Evolutionary conservation across 2,888 invertebrate genomes (phyloP).

Genomic region (Sinhomidia bicolor): DNA sequence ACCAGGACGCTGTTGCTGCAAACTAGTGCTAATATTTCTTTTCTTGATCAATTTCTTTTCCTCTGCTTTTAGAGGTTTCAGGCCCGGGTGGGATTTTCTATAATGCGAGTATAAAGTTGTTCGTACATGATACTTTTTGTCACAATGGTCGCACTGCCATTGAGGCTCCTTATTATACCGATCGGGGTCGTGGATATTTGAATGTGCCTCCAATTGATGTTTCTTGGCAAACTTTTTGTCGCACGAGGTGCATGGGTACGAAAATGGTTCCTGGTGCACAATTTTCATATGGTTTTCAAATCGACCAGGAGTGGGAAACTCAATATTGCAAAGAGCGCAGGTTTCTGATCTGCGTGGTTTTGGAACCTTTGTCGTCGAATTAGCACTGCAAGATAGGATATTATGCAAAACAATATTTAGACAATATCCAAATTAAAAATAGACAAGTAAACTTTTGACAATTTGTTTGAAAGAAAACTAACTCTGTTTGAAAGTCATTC

Average conservation of each 20-base stretch:
- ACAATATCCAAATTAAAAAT: no score
- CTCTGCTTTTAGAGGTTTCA: neutral
- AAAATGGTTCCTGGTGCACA: neutral
- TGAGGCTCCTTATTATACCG: neutral
- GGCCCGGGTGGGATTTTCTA: neutral
- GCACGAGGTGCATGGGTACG: neutral
- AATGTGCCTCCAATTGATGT: neutral
- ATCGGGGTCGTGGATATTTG: slow-evolving; percentile 11
- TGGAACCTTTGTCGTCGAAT: neutral
- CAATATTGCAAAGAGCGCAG: neutral
- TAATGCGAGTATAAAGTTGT: neutral
- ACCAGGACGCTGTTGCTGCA: no score
- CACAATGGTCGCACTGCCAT: neutral
- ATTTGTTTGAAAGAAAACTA: no score
- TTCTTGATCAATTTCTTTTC: neutral
- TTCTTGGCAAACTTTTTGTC: neutral
- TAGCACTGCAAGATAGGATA: neutral
- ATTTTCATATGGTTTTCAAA: neutral
- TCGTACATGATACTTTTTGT: slow-evolving; percentile 27
- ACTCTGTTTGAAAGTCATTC: no score
- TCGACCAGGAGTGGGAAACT: neutral
- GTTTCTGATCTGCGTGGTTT: neutral
- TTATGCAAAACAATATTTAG: neutral
- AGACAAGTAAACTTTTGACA: no score
- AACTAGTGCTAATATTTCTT: no score